Evolutionary conservation across 2,113 vertebrate species (phyloP).

Genomic region (Triplophysa rosa): DNA sequence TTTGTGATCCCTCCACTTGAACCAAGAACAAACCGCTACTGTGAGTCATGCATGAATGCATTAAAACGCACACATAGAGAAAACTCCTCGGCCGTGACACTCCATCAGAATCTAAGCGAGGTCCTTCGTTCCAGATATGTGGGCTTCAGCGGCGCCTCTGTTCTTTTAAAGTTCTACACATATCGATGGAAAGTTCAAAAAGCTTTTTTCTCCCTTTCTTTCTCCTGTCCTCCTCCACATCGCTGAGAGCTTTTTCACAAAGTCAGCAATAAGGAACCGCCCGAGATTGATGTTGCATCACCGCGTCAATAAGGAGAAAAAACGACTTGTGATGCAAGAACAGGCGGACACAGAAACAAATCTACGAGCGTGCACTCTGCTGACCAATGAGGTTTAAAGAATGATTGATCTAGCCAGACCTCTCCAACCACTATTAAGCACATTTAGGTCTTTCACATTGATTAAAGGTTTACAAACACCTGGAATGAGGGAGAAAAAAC

Average conservation of each 20-base stretch:
- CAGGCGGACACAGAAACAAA: constrained; percentile 14
- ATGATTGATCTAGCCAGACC: not conserved
- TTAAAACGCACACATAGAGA: constrained; percentile 31
- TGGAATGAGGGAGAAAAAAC: not conserved
- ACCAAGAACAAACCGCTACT: not conserved
- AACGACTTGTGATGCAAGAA: constrained; percentile 4
- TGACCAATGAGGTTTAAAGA: not conserved
- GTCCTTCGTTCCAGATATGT: constrained; percentile 35
- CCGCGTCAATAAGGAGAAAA: constrained; percentile 27
- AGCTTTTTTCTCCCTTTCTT: constrained; percentile 24
- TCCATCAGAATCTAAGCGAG: constrained; percentile 37
- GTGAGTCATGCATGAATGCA: constrained; percentile 22
- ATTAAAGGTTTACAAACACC: not conserved
- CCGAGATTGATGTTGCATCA: constrained; percentile 43
- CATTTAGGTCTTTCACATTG: not conserved
- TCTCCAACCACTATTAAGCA: not conserved
- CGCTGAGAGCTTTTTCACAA: constrained; percentile 29
- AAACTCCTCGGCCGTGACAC: not conserved
- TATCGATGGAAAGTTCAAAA: constrained; percentile 47
- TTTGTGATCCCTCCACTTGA: constrained; percentile 26
- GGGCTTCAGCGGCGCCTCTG: constrained; percentile 41
- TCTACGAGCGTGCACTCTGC: not conserved
- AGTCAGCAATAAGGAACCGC: constrained; percentile 38
- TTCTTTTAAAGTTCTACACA: constrained; percentile 42
- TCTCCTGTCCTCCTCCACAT: constrained; percentile 41